Base-by-base conservation (phyloP, 2,888 invertebrate species). In the Gonocerus acuteangulatus region DNA sequence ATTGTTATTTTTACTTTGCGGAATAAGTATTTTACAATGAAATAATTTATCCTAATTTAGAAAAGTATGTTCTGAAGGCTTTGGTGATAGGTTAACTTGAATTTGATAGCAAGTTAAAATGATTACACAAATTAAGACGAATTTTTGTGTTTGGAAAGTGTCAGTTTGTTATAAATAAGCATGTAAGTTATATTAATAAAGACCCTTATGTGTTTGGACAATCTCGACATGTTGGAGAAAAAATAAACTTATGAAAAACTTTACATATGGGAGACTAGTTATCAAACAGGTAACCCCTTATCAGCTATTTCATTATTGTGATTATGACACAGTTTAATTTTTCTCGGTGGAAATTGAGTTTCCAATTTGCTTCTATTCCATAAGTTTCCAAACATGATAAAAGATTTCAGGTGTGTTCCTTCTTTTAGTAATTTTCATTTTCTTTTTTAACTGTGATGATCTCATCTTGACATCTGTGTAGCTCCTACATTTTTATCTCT, bases 81-180 rank as follows among this genome's bases (percentile, higher is more conserved):
- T 9, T 27, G 27, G 9, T 27, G 27, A 6, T 27, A 9, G 9
- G 27, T 27, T 27, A 9, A 27, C 27, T 27, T 27, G 54, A 16
- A 39, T 54, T 42, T 54, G 54, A 54, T 54, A 54, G 54, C 22
- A 54, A 22, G 54, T 54, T 54, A 54, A 51, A 54, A 9, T 36
- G 39, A 22, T 39, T 54, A 39, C 39, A 9, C 9, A 39, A 9
- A 15, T 23, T 22, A 21, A 54, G 2, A 42, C 36, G 36, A 19
- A 16, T 22, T 22, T 42, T 2, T 36, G 15, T 54, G 39, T 23
- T 42, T 54, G 32, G 16, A 19, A 47, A 19, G 18, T 47, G 11
- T 47, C 6, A 4, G 11, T 16, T 16, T 19, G 13, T 4, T 39
- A 9, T 15, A 11, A 39, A 15, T 39, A n/a, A 39, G 4, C n/a